phyloP scores from a whole-genome alignment of 2,113 vertebrate genomes.

The Triplophysa dalaica region DNA sequence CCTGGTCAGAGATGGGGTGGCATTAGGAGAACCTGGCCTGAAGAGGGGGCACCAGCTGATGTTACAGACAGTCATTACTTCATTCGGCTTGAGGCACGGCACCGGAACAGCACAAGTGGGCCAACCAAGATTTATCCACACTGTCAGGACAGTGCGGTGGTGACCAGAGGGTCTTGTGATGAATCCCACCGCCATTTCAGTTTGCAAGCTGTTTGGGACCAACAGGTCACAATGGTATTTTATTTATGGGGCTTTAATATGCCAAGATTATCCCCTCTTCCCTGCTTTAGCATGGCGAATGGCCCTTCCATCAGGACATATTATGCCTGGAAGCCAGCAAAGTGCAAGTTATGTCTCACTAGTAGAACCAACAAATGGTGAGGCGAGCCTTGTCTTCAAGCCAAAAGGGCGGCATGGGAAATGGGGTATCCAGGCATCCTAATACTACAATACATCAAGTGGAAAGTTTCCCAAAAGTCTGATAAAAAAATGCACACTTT shows the following conservation, averaged over 20 bases:
- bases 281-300: constrained; percentile 35
- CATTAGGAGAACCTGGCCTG: constrained; percentile 49
- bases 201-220: constrained; percentile 46
- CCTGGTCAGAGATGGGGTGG: constrained; percentile 35
- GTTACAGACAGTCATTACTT: constrained; percentile 48
- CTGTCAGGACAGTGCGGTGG: constrained; percentile 43
- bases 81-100: constrained; percentile 40
- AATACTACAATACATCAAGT: constrained; percentile 25
- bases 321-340: constrained; percentile 42
- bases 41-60: constrained; percentile 48
- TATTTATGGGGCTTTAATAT: constrained; percentile 57
- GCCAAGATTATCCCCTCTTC: constrained; percentile 32
- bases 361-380: constrained; percentile 4
- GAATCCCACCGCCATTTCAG: constrained; percentile 52
- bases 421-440: constrained; percentile 17
- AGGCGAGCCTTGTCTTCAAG: constrained; percentile 17
- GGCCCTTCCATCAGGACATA: constrained; percentile 40
- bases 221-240: constrained; percentile 48
- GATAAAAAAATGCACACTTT: too few species aligned
- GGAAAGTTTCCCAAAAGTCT: neutral
- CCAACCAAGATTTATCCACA: constrained; percentile 49
- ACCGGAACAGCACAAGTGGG: constrained; percentile 41
- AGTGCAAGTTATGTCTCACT: constrained; percentile 33
- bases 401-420: constrained; percentile 28
- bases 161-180: constrained; percentile 52